These are phyloP conservation scores for Papilio polyxenes DNA, from an alignment of 1,140 invertebrate genomes.

Conservation along the genomic window DNA sequence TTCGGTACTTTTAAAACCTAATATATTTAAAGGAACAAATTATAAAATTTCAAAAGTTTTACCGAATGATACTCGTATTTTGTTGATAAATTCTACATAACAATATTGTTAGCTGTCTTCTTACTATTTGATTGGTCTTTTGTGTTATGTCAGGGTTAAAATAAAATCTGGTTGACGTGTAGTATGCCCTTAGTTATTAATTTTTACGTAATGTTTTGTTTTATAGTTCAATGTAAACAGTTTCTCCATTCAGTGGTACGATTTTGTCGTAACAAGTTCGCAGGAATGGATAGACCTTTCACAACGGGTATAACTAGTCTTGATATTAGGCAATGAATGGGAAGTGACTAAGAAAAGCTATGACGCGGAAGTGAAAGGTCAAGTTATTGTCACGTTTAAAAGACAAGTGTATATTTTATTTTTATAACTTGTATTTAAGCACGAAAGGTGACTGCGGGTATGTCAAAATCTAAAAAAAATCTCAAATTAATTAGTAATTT, in stretches of 20 bases:
- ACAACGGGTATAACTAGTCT: conserved; percentile 12
- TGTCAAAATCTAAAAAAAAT: too few species aligned
- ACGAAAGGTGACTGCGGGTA: too few species aligned
- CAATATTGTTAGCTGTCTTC: too few species aligned
- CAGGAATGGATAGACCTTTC: conserved; percentile 13
- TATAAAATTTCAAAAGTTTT: too few species aligned
- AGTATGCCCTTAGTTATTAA: background rate
- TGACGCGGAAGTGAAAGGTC: conserved; percentile 11
- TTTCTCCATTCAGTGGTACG: background rate
- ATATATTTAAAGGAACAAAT: background rate
- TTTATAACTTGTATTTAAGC: too few species aligned
- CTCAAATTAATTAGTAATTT: too few species aligned
- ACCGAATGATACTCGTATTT: too few species aligned
- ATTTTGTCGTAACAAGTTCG: background rate
- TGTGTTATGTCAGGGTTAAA: too few species aligned
- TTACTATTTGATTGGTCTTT: too few species aligned
- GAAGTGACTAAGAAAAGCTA: background rate
- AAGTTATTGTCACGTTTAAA: background rate
- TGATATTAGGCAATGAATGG: background rate
- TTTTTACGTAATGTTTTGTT: background rate
- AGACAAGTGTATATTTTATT: background rate
- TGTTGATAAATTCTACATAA: too few species aligned
- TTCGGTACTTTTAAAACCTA: too few species aligned
- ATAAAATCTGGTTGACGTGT: too few species aligned
- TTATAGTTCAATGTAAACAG: background rate